Conservation (phyloP, 2,797 vertebrate species). For the Neoniphon sammara region DNA sequence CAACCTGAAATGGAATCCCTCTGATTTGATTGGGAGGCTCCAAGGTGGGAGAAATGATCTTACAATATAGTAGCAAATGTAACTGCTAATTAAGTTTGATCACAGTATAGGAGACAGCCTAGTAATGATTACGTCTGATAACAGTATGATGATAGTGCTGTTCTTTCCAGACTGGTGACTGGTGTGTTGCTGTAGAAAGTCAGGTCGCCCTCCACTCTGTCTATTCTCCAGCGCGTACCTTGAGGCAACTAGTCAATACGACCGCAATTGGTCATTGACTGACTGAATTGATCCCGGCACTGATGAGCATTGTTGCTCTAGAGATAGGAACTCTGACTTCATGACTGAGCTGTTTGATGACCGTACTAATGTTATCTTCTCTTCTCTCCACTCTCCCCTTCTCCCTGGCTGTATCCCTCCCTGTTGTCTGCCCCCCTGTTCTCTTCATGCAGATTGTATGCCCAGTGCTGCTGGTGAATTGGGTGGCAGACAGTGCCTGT, state of each 20-base stretch:
- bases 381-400: neutral
- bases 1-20: slow-evolving; percentile 71
- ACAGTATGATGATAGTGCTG: slow-evolving; percentile 25
- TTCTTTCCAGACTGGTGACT: slow-evolving; percentile 7
- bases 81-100: slow-evolving; percentile 63
- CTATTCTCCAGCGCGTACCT: slow-evolving; percentile 9
- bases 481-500: slow-evolving; percentile 51
- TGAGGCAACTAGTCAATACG: slow-evolving; percentile 22
- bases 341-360: slow-evolving; percentile 7
- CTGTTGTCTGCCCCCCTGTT: neutral
- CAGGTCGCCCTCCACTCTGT: neutral
- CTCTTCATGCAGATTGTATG: slow-evolving; percentile 66
- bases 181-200: neutral
- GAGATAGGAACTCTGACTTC: slow-evolving; percentile 20
- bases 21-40: slow-evolving; percentile 73
- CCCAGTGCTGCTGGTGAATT: slow-evolving; percentile 40
- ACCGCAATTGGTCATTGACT: slow-evolving; percentile 47
- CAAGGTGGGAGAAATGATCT: slow-evolving; percentile 48
- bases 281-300: slow-evolving; percentile 25
- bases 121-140: slow-evolving; percentile 33
- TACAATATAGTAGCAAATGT: slow-evolving; percentile 49
- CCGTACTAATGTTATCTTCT: neutral
- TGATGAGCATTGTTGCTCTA: slow-evolving; percentile 1
- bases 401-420: neutral
- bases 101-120: slow-evolving; percentile 42